Evolutionary conservation across 2,113 vertebrate species (phyloP), one percentile per base, ranked within the genome.

Genomic region (Microcebus tavaratra): DNA sequence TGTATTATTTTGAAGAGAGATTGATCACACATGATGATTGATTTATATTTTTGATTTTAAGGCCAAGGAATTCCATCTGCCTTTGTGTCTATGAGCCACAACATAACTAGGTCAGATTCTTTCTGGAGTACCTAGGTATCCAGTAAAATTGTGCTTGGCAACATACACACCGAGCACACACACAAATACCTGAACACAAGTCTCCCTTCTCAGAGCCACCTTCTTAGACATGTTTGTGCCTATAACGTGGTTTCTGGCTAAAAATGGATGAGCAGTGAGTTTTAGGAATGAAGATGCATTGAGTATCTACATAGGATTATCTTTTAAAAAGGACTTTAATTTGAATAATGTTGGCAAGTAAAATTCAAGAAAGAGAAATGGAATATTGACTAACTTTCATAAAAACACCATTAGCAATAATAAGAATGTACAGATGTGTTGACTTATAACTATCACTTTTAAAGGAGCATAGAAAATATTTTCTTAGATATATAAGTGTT

Each of bases 361-460:
- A 83, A 94, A 88, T 85, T n/a, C 36, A 79, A 86, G 17, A 84
- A 85, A 88, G 6, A n/a, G 15, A 75, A 94, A 63, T 7, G 14
- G 29, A 79, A 53, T 83, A 0, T 3, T 59, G 25, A 42, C 25
- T 55, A 72, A 27, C 10, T 94, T 73, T 63, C 4, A 61, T 8
- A 89, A 78, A 82, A 72, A 36, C 53, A 90, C 29, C 14, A 34
- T 18, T 86, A 3, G 50, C 34, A 96, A 45, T 70, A 57, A 68
- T 65, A 65, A 92, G 67, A 65, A 65, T 70, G 13, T 21, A 93
- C 9, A 78, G 5, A 59, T 31, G 17, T 48, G 0, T 31, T 72
- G 2, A 15, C 70, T 55, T 83, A 29, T 36, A 65, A 50, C 15
- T 6, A 27, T 72, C 34, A 42, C 10, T 11, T 29, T 81, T 31